A percentile compares a stretch with the other conserved stretches of the same genome.
Evolutionary conservation across 1,140 invertebrate genomes (phyloP).

Genomic region (Musca vetustissima): DNA sequence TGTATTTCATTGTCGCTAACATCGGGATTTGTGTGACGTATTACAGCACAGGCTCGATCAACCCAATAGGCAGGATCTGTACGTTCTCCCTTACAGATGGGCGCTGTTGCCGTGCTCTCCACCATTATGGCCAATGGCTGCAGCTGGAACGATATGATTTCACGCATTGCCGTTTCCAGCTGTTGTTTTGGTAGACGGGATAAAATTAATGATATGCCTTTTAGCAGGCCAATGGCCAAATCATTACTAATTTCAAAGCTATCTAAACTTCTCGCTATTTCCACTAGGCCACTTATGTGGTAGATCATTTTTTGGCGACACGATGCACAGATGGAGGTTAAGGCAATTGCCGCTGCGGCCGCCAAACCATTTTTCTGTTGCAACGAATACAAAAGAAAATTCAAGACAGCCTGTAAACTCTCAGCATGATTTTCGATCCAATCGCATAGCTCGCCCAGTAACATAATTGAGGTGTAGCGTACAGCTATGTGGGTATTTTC

Average conservation of each 20-base stretch:
- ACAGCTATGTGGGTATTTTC: constrained; percentile 85
- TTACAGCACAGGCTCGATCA: constrained; percentile 87
- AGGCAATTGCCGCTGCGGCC: constrained; percentile 73
- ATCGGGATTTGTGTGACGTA: constrained; percentile 74
- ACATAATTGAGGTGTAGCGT: constrained; percentile 81
- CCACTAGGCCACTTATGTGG: constrained; percentile 79
- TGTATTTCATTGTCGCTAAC: constrained; percentile 65
- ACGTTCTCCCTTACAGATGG: constrained; percentile 56
- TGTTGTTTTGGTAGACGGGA: constrained; percentile 63
- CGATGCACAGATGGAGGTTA: constrained; percentile 68
- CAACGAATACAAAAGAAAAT: constrained; percentile 75
- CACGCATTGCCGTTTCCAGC: constrained; percentile 71
- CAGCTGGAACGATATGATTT: constrained; percentile 79
- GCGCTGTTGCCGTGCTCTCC: constrained; percentile 43
- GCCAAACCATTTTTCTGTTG: constrained; percentile 73
- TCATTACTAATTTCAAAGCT: constrained; percentile 77
- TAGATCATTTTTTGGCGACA: constrained; percentile 79
- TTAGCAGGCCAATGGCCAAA: constrained; percentile 79
- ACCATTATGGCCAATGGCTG: constrained; percentile 65
- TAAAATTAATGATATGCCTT: constrained; percentile 73
- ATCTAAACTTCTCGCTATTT: constrained; percentile 78
- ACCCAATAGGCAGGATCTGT: constrained; percentile 90
- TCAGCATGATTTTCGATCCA: constrained; percentile 91
- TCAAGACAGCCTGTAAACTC: constrained; percentile 76
- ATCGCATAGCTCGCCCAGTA: constrained; percentile 91